Conservation (phyloP, 23 tunicate species). For the Trididemnum miniatum region DNA sequence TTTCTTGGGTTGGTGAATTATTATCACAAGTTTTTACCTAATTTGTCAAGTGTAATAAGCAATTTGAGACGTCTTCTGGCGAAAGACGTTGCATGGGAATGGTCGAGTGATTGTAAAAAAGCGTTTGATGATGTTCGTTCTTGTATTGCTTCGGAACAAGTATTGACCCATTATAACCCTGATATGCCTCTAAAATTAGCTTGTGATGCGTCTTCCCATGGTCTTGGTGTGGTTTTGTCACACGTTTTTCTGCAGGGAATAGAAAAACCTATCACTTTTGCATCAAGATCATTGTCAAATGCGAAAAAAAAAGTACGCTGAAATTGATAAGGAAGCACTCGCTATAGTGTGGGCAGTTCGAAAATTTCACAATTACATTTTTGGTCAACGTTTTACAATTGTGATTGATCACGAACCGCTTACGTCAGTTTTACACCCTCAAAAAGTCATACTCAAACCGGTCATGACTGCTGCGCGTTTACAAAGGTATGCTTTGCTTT, state of each 20-base stretch:
- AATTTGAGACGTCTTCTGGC: background rate
- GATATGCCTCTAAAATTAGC: background rate
- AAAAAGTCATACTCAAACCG: background rate
- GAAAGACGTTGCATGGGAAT: background rate
- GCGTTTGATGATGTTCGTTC: background rate
- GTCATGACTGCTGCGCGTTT: background rate
- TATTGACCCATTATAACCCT: background rate
- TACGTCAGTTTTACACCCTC: background rate
- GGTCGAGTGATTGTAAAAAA: background rate
- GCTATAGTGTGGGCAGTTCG: background rate
- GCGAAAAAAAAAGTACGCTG: background rate
- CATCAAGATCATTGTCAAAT: background rate
- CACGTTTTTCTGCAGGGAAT: background rate
- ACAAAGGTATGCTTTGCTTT: background rate
- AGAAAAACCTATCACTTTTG: background rate
- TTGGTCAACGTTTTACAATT: background rate
- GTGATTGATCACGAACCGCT: background rate
- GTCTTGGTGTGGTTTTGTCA: background rate
- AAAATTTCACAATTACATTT: too few relatives aligned
- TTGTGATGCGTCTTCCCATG: background rate
- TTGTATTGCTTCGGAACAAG: background rate
- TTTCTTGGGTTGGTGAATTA: background rate
- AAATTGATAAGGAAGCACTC: background rate
- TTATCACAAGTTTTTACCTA: background rate
- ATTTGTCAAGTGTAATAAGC: background rate